phyloP scores from a whole-genome alignment of 2,113 vertebrate genomes.

The Poeciliopsis occidentalis region DNA sequence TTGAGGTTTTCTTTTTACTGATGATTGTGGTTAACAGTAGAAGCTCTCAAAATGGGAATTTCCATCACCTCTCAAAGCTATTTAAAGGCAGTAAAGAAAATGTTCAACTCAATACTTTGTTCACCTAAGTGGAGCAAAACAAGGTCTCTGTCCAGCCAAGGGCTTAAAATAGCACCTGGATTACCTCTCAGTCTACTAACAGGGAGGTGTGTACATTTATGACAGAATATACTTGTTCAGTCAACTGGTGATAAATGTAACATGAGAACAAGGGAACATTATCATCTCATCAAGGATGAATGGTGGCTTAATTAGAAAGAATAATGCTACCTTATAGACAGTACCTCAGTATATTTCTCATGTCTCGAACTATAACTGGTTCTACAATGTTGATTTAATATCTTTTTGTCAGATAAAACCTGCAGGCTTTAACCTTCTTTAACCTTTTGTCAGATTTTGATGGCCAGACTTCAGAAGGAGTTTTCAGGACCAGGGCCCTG shows the following conservation, averaged over 20 bases:
- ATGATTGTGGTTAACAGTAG: background rate
- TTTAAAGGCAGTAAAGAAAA: background rate
- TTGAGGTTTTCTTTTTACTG: background rate
- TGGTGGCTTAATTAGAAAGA: no score
- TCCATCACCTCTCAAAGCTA: background rate
- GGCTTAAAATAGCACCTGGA: slow-evolving; percentile 18
- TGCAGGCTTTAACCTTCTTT: background rate
- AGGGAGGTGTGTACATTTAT: background rate
- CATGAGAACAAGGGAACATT: slow-evolving; percentile 4
- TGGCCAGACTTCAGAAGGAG: no score
- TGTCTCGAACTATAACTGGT: background rate
- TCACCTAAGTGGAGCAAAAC: background rate
- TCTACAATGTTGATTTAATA: no score
- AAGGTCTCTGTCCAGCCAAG: background rate
- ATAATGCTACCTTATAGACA: no score
- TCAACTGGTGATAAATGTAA: background rate
- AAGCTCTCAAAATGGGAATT: background rate
- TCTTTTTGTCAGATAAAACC: background rate
- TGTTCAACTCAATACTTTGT: background rate
- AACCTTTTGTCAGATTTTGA: no score
- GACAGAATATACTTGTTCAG: slow-evolving; percentile 1
- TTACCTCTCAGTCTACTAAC: background rate
- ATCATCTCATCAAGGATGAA: background rate
- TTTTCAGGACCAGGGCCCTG: no score
- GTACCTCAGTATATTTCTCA: no score